These are phyloP conservation scores for Pleuronectes platessa DNA, from an alignment of 2,113 vertebrate species.

Conservation along the genomic window DNA sequence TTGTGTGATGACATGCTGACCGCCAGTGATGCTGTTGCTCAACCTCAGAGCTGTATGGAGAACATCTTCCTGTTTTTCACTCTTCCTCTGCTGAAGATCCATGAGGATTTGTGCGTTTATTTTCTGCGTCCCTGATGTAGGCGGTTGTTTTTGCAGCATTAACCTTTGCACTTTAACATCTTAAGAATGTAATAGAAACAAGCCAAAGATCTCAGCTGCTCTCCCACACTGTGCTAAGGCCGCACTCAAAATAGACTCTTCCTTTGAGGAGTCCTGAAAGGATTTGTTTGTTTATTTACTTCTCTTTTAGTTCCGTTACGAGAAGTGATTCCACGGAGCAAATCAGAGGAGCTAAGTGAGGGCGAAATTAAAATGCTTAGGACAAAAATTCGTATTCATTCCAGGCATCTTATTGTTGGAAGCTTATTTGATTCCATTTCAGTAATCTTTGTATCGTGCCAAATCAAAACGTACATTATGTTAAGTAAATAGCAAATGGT, in stretches of 20 bases:
- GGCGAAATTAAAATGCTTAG: background rate
- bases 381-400: background rate
- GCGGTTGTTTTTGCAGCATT: slow-evolving; percentile 69
- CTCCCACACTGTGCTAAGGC: slow-evolving; percentile 74
- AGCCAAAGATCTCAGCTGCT: slow-evolving; percentile 79
- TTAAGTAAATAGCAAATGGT: too few species aligned
- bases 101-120: slow-evolving; percentile 18
- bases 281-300: slow-evolving; percentile 58
- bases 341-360: slow-evolving; percentile 15
- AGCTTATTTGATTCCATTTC: background rate
- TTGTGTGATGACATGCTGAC: background rate
- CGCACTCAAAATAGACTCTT: slow-evolving; percentile 74
- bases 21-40: background rate
- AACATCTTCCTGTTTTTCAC: slow-evolving; percentile 19
- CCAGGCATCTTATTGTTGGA: background rate
- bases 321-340: background rate
- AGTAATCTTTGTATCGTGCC: background rate
- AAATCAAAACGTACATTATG: too few species aligned
- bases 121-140: background rate
- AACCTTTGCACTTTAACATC: slow-evolving; percentile 81
- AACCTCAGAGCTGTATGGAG: background rate
- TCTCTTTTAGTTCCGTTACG: slow-evolving; percentile 36
- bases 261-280: slow-evolving; percentile 56
- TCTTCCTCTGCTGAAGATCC: slow-evolving; percentile 14
- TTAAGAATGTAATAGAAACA: slow-evolving; percentile 77